These are phyloP conservation scores for Trogon surrucura DNA, from an alignment of 2,113 vertebrate genomes.

Conservation along the genomic window DNA sequence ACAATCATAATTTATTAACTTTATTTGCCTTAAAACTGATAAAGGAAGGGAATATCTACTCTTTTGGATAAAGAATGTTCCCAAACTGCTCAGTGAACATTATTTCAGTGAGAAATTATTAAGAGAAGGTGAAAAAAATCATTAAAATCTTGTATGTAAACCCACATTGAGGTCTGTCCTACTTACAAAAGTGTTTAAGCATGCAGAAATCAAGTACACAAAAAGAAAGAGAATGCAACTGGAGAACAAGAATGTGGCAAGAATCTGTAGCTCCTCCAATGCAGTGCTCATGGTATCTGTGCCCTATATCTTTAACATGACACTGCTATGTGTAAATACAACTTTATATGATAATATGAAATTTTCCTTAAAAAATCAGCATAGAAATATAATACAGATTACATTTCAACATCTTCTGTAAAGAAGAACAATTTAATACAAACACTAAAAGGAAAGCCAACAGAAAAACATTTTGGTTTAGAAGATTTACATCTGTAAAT, in stretches of 20 bases:
- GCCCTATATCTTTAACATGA: background rate
- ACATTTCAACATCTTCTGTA: background rate
- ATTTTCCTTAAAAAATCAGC: background rate
- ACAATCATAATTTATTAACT: background rate
- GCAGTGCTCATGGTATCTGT: background rate
- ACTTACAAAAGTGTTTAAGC: background rate
- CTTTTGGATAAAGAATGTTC: background rate
- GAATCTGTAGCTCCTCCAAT: background rate
- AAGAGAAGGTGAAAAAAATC: background rate
- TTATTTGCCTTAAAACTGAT: background rate
- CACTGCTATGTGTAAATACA: background rate
- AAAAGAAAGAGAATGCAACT: background rate
- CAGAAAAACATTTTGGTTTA: background rate
- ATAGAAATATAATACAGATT: background rate
- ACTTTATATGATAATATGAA: background rate
- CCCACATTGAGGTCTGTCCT: background rate
- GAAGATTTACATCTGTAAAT: background rate
- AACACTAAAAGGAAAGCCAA: background rate
- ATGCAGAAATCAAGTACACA: slow-evolving; percentile 4
- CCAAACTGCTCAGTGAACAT: background rate
- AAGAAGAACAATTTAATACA: background rate
- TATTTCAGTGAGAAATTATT: background rate
- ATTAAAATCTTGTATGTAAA: background rate
- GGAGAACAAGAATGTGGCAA: background rate
- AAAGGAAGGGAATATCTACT: background rate